Base-by-base conservation (phyloP, 2,888 invertebrate species). In the Erynnis tages region DNA sequence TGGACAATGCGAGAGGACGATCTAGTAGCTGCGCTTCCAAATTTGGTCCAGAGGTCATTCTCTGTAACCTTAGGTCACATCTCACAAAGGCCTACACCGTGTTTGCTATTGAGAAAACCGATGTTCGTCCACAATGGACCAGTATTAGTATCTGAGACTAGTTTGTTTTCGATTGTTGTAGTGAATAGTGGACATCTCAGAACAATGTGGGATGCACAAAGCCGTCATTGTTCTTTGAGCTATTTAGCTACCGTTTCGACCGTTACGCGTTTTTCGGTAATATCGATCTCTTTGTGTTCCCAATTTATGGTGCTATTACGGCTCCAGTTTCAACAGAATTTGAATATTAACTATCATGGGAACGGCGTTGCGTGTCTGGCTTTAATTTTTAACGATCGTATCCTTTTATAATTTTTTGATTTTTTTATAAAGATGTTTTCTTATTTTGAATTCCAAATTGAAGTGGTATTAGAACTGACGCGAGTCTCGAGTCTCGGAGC, bases 241-340 rank as follows among this genome's bases (percentile, higher is more conserved):
- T 74, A 76, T 76, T 82, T 79, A 75, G 86, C 88, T 87, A 84
- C 88, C 84, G 88, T 87, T 82, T 71, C 66, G 66, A 70, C 83
- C 81, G 84, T 84, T 87, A 76, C 66, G 60, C 71, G 73, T 79
- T 79, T 69, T 67, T 65, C 75, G 76, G 35, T 41, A 84, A 83
- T 85, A 86, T 88, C 78, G 84, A 83, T 84, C 71, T 74, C 68
- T 74, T 86, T 88, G 86, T 84, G 69, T 69, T 41, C 66, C 69
- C 69, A 69, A 85, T 85, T 87, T 86, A 83, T 80, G 73, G 71
- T 69, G 78, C 71, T 61, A 76, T 80, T 79, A 71, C 69, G 72
- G 69, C 76, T 75, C 66, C 76, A 66, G 72, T 71, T 73, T 66
- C 67, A 58, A 62, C 60, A 57, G 63, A 59, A 71, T 82, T 83